Evolutionary conservation across 2,797 vertebrate species (phyloP).

Genomic region (Megalops cyprinoides): DNA sequence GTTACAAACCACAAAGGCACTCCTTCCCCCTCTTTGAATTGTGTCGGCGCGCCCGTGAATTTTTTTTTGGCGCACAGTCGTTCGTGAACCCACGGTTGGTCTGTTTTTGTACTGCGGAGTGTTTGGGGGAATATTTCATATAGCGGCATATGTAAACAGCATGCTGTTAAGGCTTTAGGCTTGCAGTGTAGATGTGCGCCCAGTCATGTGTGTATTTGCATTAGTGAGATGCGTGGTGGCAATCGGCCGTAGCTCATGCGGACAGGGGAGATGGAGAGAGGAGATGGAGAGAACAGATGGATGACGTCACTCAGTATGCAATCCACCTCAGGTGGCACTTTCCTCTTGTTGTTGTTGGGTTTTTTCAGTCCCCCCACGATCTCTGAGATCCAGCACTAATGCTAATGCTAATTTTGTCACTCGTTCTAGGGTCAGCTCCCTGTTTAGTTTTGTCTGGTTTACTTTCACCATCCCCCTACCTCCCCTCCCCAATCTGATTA

Average conservation of each 20-base stretch:
- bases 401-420: too few species aligned
- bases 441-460: constrained; percentile 19
- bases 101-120: too few species aligned
- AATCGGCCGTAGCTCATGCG: background rate
- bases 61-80: background rate
- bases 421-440: background rate
- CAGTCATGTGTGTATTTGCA: background rate
- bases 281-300: background rate
- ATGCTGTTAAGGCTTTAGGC: background rate
- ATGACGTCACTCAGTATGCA: background rate
- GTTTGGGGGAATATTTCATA: background rate
- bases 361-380: background rate
- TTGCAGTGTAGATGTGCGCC: background rate
- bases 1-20: too few species aligned
- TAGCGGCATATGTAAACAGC: background rate
- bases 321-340: background rate
- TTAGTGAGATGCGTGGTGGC: background rate
- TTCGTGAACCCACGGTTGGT: too few species aligned
- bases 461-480: background rate
- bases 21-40: too few species aligned
- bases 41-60: background rate
- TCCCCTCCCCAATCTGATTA: background rate
- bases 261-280: background rate
- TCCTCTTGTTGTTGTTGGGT: background rate
- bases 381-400: constrained; percentile 4